Percentiles rank a stretch among this genome's conserved stretches.
Conservation (phyloP, 2,888 invertebrate species). For the Pyrochroa serraticornis region DNA sequence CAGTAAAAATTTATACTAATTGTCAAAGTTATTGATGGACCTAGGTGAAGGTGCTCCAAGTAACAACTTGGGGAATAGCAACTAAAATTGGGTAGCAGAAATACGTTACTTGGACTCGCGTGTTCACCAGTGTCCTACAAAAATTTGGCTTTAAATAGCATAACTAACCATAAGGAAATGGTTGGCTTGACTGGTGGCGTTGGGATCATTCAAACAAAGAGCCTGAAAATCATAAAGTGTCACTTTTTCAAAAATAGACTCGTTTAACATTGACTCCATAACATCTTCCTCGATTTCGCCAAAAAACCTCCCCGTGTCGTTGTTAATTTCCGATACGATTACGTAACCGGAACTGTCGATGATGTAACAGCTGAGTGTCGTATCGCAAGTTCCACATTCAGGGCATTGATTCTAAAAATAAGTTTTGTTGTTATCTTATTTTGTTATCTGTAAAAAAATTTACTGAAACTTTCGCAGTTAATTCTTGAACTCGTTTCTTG, state of each 20-base stretch:
- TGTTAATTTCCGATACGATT: slow-evolving; percentile 72
- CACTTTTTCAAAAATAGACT: slow-evolving; percentile 75
- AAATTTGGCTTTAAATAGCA: background rate
- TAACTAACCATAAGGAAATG: slow-evolving; percentile 51
- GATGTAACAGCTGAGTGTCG: slow-evolving; percentile 80
- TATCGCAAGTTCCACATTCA: slow-evolving; percentile 65
- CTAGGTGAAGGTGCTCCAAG: background rate
- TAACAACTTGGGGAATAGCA: no score
- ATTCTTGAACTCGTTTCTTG: slow-evolving; percentile 71
- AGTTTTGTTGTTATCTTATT: background rate
- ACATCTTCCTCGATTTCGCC: slow-evolving; percentile 81
- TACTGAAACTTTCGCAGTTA: slow-evolving; percentile 64
- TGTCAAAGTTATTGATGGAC: background rate
- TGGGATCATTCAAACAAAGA: slow-evolving; percentile 65
- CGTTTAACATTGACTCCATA: slow-evolving; percentile 75
- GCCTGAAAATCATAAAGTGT: slow-evolving; percentile 87
- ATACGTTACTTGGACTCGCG: no score
- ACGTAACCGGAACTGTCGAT: slow-evolving; percentile 92
- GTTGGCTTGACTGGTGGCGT: slow-evolving; percentile 46
- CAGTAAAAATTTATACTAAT: slow-evolving; percentile 5
- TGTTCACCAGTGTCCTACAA: no score
- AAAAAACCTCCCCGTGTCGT: slow-evolving; percentile 82
- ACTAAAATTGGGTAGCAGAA: no score
- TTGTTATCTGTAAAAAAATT: slow-evolving; percentile 8
- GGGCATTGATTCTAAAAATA: slow-evolving; percentile 56